phyloP scores from a whole-genome alignment of 2,113 vertebrate species.

The Athene noctua region DNA sequence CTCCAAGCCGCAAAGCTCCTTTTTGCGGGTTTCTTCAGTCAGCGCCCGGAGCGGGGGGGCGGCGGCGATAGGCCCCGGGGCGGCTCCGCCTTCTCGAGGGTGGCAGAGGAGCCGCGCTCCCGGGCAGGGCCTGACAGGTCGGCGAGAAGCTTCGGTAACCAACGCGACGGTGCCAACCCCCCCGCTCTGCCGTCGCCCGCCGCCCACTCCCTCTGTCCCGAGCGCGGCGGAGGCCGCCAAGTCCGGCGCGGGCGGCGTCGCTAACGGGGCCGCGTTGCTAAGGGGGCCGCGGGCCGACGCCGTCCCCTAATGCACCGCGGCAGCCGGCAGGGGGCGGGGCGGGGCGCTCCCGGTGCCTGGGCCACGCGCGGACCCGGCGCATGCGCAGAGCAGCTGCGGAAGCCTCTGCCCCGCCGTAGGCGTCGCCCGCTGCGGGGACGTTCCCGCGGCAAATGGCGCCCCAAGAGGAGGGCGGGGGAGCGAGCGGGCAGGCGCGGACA shows the following conservation, averaged over 20 bases:
- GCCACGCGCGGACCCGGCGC: fast-evolving
- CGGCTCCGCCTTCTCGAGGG: background rate
- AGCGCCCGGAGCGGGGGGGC: too few relatives aligned
- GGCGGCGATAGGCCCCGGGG: too few relatives aligned
- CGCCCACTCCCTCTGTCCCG: background rate
- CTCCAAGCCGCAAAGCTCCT: background rate
- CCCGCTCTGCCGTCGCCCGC: background rate
- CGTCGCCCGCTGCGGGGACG: fast-evolving
- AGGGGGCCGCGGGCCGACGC: background rate
- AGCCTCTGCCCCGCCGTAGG: background rate
- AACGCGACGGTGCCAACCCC: too few relatives aligned
- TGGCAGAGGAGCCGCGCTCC: background rate
- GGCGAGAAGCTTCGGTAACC: background rate
- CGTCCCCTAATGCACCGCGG: background rate
- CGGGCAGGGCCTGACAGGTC: too few relatives aligned
- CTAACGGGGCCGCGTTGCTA: background rate
- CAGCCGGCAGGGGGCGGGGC: fast-evolving
- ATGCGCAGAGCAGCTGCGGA: background rate
- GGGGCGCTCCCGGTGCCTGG: fast-evolving
- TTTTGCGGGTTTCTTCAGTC: background rate
- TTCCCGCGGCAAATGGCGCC: fast-evolving
- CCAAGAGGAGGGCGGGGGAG: fast-evolving
- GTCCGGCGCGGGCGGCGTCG: too few relatives aligned
- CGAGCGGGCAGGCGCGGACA: fast-evolving
- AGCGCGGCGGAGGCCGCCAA: background rate